phyloP scores from a whole-genome alignment of 2,888 invertebrate genomes.

The Cantharis rufa region DNA sequence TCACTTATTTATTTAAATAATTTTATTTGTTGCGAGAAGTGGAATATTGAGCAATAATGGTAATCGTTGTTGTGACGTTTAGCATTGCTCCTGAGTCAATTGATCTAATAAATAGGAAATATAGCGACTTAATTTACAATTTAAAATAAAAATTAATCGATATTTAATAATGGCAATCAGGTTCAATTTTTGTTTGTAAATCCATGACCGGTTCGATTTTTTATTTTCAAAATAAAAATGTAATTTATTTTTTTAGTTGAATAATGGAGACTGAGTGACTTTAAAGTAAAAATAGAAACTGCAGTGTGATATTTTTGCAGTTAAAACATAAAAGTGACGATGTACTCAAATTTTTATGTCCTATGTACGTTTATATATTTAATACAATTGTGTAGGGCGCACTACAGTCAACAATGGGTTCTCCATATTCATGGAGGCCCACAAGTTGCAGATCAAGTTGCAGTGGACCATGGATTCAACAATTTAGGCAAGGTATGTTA shows the following conservation, averaged over 20 bases:
- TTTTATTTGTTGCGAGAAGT: neutral
- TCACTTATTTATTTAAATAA: neutral
- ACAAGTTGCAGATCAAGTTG: conserved; percentile 72
- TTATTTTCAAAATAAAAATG: neutral
- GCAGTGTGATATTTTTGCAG: neutral
- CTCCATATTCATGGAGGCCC: conserved; percentile 75
- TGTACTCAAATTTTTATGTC: conserved; percentile 27
- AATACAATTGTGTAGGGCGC: conserved; percentile 42
- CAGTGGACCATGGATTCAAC: conserved; percentile 80
- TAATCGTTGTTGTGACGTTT: neutral
- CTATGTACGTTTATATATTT: conserved; percentile 26
- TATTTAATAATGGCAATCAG: neutral
- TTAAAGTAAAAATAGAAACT: neutral
- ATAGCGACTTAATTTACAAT: neutral
- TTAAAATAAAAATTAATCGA: neutral
- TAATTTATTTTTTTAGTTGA: neutral
- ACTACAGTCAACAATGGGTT: conserved; percentile 85
- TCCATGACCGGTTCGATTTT: neutral
- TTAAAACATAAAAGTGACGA: conserved; percentile 14
- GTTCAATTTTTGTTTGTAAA: neutral
- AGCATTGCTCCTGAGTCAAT: neutral
- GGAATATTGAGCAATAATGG: neutral
- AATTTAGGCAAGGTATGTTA: conserved; percentile 81
- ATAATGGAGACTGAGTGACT: neutral
- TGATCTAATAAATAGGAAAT: neutral